Conservation (phyloP, 2,113 vertebrate genomes). For the Struthio camelus region DNA sequence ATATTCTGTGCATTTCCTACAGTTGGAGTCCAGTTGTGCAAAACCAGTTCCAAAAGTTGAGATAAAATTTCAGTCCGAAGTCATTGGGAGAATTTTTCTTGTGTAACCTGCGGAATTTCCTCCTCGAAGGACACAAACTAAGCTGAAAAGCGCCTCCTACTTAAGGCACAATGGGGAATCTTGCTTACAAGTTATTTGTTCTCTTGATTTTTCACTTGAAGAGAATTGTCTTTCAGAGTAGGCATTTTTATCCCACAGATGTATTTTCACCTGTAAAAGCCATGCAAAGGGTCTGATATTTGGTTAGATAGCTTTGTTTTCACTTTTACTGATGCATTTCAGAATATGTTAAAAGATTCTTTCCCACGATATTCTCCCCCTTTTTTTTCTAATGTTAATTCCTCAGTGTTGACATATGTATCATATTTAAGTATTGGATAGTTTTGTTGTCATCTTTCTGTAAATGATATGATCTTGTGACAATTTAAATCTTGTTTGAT, state of each 20-base stretch:
- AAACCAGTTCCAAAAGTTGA: background rate
- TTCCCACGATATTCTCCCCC: background rate
- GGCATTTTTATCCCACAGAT: background rate
- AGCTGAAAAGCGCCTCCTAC: background rate
- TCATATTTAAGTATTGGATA: background rate
- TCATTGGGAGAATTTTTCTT: background rate
- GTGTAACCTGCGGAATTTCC: background rate
- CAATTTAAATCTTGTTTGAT: background rate
- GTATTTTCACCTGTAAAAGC: background rate
- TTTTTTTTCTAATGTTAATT: background rate
- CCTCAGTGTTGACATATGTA: background rate
- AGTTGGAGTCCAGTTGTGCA: background rate
- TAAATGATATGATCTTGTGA: background rate
- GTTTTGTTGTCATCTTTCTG: background rate
- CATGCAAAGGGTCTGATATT: background rate
- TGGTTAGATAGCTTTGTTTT: background rate
- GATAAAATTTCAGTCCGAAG: background rate
- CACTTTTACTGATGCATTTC: background rate
- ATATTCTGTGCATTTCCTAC: background rate
- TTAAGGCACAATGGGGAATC: background rate
- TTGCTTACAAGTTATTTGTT: background rate
- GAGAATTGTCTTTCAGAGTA: background rate
- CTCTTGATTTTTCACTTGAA: background rate
- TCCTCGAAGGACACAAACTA: background rate
- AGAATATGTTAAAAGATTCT: background rate